These are phyloP conservation scores for Drosophila cracens DNA, from an alignment of 2,888 invertebrate genomes.

Conservation along the genomic window DNA sequence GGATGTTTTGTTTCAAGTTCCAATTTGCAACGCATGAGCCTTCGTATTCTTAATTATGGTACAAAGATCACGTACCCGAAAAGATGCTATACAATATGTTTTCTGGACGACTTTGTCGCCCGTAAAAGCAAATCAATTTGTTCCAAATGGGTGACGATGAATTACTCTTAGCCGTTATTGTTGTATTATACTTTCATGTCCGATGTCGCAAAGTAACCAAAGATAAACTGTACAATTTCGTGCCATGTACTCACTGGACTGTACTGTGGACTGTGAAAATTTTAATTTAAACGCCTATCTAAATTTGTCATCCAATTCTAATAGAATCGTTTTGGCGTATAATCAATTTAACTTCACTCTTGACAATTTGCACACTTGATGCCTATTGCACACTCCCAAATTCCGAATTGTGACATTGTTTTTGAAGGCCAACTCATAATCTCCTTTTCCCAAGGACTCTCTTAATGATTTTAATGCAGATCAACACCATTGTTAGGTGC, in stretches of 20 bases:
- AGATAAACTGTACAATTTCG: conserved; percentile 54
- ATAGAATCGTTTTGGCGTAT: conserved; percentile 33
- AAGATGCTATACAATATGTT: conserved; percentile 30
- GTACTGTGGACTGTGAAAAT: conserved; percentile 68
- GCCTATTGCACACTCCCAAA: not conserved
- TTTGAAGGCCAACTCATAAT: not conserved
- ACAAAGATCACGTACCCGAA: conserved; percentile 54
- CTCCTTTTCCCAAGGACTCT: not conserved
- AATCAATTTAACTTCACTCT: conserved; percentile 8
- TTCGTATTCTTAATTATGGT: conserved; percentile 58
- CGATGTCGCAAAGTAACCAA: conserved; percentile 49
- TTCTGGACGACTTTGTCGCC: conserved; percentile 60
- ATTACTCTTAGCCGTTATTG: conserved; percentile 36
- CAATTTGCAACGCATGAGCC: conserved; percentile 75
- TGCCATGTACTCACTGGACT: conserved; percentile 21
- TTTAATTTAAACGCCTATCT: conserved; percentile 72
- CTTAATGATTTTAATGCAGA: not conserved
- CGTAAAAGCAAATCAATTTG: conserved; percentile 77
- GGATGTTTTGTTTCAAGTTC: conserved; percentile 52
- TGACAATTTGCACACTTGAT: conserved; percentile 8
- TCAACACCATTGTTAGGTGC: not conserved
- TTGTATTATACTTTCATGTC: conserved; percentile 23
- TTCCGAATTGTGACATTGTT: not conserved
- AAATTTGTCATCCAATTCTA: conserved; percentile 67
- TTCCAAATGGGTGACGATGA: conserved; percentile 69